These are phyloP conservation scores for Isoperla grammatica DNA, from an alignment of 2,888 invertebrate genomes.

Conservation along the genomic window DNA sequence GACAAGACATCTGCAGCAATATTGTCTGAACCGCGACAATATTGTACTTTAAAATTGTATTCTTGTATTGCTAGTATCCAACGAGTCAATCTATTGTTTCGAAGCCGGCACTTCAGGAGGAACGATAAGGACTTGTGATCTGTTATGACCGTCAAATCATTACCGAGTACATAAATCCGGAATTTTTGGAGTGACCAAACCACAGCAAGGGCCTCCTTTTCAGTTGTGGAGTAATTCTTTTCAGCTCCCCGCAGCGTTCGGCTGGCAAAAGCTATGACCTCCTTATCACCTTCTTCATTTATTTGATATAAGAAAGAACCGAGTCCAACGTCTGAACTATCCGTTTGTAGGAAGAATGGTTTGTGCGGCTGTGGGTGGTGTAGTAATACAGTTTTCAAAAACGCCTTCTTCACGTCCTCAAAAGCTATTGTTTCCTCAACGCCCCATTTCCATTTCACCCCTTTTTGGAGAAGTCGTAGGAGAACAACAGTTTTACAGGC, in stretches of 20 bases:
- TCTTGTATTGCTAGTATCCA: background rate
- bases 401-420: background rate
- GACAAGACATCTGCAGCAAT: background rate
- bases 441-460: too few species aligned
- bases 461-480: constrained; percentile 15
- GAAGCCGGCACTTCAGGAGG: background rate
- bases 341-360: background rate
- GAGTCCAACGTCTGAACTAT: constrained; percentile 23
- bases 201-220: constrained; percentile 29
- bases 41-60: background rate
- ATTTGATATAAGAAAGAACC: constrained; percentile 26
- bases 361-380: too few species aligned
- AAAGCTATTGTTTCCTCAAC: background rate
- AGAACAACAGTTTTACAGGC: constrained; percentile 29
- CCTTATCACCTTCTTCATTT: constrained; percentile 15
- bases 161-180: constrained; percentile 26
- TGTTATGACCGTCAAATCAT: constrained; percentile 28
- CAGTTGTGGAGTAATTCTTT: constrained; percentile 22
- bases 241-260: constrained; percentile 24
- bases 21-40: background rate
- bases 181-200: constrained; percentile 28
- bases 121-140: constrained; percentile 29
- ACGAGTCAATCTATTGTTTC: background rate
- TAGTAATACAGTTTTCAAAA: background rate
- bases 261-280: constrained; percentile 27